These are phyloP conservation scores for Paramormyrops kingsleyae DNA, from an alignment of 2,113 vertebrate genomes.

Conservation along the genomic window DNA sequence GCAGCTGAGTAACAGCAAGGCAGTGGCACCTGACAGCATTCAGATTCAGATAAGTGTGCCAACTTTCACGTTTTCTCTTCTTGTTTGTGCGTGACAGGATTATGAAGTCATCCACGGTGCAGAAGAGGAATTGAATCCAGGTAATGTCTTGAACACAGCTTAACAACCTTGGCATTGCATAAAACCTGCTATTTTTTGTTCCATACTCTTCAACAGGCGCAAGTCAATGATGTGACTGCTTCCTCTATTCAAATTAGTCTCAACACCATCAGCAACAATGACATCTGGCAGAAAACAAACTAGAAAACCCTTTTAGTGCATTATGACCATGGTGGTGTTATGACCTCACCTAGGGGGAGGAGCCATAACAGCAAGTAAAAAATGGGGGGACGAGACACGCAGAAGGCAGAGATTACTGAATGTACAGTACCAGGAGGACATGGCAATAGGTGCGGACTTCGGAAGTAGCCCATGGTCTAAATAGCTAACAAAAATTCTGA, in stretches of 20 bases:
- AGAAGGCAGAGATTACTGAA: background rate
- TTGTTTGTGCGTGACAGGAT: background rate
- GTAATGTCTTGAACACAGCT: background rate
- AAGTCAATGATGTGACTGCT: background rate
- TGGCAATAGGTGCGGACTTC: background rate
- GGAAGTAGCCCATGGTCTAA: background rate
- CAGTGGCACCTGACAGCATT: background rate
- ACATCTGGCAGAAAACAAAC: background rate
- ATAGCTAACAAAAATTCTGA: background rate
- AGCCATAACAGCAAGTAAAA: background rate
- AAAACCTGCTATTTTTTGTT: background rate
- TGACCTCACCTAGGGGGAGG: background rate
- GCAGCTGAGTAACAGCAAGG: background rate
- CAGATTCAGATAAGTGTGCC: background rate
- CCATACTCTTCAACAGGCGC: background rate
- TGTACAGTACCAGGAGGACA: background rate
- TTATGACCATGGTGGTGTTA: background rate
- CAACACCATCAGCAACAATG: background rate
- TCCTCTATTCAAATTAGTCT: background rate
- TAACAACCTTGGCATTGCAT: background rate
- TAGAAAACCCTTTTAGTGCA: background rate
- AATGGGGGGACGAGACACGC: background rate
- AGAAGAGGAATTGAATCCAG: background rate
- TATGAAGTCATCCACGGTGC: background rate
- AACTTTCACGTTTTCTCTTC: background rate